A percentile compares a stretch with the other conserved stretches of the same genome.
These are phyloP conservation scores for Mormyrus proboscirostris DNA, from an alignment of 2,797 vertebrate genomes.

Conservation along the genomic window DNA sequence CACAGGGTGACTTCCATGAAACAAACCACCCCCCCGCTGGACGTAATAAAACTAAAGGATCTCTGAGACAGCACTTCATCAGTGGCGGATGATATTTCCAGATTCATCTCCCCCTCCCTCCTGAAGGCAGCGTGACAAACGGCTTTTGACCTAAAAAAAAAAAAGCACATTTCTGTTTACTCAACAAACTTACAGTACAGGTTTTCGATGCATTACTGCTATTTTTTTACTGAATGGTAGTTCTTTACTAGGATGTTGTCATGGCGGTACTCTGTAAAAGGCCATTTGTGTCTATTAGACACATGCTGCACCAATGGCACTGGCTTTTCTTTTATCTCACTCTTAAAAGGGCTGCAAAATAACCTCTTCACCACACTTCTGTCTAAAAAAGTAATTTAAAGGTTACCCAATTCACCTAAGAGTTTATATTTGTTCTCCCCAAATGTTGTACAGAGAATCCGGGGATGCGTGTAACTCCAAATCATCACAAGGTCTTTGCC, in stretches of 20 bases:
- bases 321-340: neutral
- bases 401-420: neutral
- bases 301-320: neutral
- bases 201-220: neutral
- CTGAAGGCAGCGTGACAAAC: neutral
- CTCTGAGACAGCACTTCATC: neutral
- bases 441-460: neutral
- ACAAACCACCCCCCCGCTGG: neutral
- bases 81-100: neutral
- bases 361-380: neutral
- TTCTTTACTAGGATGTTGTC: neutral
- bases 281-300: neutral
- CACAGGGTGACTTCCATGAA: neutral
- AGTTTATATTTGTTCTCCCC: neutral
- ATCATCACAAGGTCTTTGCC: neutral
- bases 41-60: neutral
- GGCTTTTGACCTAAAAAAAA: neutral
- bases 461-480: neutral
- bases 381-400: neutral
- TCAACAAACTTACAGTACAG: neutral
- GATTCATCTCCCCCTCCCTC: neutral
- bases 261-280: neutral
- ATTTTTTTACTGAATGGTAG: neutral
- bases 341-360: neutral
- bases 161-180: neutral